These are phyloP conservation scores for Neopelma chrysocephalum DNA, from an alignment of 2,797 vertebrate species.

Conservation along the genomic window DNA sequence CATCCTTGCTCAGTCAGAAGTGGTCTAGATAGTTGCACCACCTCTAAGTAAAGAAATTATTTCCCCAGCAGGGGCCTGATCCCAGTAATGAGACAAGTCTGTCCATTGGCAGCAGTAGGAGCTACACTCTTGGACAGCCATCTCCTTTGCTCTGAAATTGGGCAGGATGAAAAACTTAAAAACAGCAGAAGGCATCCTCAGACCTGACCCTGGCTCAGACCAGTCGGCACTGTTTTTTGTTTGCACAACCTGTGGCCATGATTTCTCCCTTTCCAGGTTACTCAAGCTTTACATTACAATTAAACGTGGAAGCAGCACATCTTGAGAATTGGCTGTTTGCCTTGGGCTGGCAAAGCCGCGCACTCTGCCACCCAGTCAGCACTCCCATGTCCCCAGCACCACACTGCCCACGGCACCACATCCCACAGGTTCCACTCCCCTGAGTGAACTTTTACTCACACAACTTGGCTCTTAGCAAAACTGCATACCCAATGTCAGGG, in stretches of 20 bases:
- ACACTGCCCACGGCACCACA: fast-evolving
- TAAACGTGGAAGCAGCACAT: fast-evolving
- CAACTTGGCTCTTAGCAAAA: background rate
- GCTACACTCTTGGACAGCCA: fast-evolving
- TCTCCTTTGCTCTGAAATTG: background rate
- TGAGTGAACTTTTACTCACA: background rate
- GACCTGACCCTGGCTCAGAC: background rate
- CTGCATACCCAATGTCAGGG: fast-evolving
- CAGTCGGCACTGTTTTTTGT: no score
- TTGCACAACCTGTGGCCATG: background rate
- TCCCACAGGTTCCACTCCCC: background rate
- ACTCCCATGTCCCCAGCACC: background rate
- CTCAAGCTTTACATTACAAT: background rate
- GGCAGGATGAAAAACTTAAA: background rate
- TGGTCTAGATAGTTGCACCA: background rate
- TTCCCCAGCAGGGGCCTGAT: background rate
- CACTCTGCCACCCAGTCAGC: fast-evolving
- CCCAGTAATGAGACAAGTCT: fast-evolving
- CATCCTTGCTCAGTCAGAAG: background rate
- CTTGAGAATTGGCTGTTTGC: background rate
- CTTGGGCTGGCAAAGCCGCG: background rate
- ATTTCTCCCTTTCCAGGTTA: background rate
- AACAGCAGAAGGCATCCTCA: background rate
- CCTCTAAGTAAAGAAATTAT: background rate
- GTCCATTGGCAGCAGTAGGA: background rate